Base-by-base conservation (phyloP, 2,113 vertebrate genomes). In the Oreotrochilus melanogaster region DNA sequence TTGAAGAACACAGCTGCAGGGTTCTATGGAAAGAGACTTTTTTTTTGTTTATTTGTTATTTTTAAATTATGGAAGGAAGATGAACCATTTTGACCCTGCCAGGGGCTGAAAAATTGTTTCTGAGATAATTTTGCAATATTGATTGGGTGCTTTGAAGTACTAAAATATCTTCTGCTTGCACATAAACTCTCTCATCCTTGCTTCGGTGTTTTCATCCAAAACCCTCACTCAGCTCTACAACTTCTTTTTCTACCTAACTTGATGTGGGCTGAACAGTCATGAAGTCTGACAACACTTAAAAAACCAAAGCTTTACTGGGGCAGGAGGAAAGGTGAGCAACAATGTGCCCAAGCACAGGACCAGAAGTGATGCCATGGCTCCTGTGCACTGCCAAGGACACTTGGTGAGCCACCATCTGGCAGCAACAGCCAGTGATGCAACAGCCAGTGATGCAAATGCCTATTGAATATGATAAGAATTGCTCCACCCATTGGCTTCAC, bases 341-440 rank as follows among this genome's bases (percentile, higher is more conserved):
- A 27, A n/a, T 0, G 2, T 88, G 31, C 13, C 53, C 22, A 86
- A 62, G 28, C 43, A n/a, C 18, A 28, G 39, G 39, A 23, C 19
- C n/a, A 9, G 8, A 64, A 50, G 18, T 0, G 0, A 62, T 58
- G 37, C 25, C 0, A 6, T 31, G 33, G 28, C 17, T 45, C 9
- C n/a, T 27, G 37, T 30, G 51, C 30, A 5, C 16, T 70, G 21
- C 24, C 70, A 62, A 27, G 18, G 50, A 3, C 35, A 6, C 6
- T 53, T 28, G 28, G 33, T 58, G 43, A 42, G 17, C 18, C 1
- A 0, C 4, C 18, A 62, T n/a, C 45, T 19, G n/a, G 13, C 54
- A 70, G 65, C 35, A 74, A 2, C 18, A 57, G 47, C n/a, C 2
- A 2, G 3, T 5, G 28, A n/a, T 66, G 47, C 17, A 42, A 51